Base-by-base conservation (phyloP, 2,888 invertebrate genomes). In the Panzeria rudis region DNA sequence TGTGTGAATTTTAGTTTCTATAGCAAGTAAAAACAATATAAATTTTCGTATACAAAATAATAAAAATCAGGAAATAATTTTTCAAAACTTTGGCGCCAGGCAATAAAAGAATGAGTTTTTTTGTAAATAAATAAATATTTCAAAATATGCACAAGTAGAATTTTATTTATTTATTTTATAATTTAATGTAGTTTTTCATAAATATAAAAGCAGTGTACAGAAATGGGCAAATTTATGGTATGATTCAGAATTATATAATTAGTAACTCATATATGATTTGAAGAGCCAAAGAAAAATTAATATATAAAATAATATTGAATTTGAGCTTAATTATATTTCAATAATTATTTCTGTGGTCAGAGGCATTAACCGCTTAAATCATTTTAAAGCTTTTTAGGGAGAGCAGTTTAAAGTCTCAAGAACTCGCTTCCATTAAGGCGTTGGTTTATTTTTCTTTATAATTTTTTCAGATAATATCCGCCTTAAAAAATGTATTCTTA, bases 81-180 rank as follows among this genome's bases (percentile, higher is more conserved):
- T 71, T 83, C 84, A 83, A 85, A 83, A 81, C 78, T 80, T 71
- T 85, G 86, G 86, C 86, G 86, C 86, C 86, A 85, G 73, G 66
- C 71, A 80, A 78, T 84, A 81, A 78, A 66, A 59, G 66, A 75
- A 75, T 79, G 52, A 64, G 50, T 59, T 76, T 83, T 38, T 80
- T 66, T 64, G 47, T 85, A 79, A 78, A 76, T 82, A 79, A 78
- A 76, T 82, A 85, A 82, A 85, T 75, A 82, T 75, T 69, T 62
- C 61, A 68, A 77, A 77, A 77, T 17, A 72, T 56, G 25, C 44
- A 50, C 52, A 56, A 72, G 23, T 6, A 44, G 56, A 38, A 59
- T 52, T 66, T 59, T 71, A 79, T 79, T 79, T 78, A 69, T 78
- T 61, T 62, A 61, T 62, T 62, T 76, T 44, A 56, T 47, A n/a